Evolutionary conservation across 2,113 vertebrate genomes (phyloP).

Genomic region (Daphoenositta chrysoptera): DNA sequence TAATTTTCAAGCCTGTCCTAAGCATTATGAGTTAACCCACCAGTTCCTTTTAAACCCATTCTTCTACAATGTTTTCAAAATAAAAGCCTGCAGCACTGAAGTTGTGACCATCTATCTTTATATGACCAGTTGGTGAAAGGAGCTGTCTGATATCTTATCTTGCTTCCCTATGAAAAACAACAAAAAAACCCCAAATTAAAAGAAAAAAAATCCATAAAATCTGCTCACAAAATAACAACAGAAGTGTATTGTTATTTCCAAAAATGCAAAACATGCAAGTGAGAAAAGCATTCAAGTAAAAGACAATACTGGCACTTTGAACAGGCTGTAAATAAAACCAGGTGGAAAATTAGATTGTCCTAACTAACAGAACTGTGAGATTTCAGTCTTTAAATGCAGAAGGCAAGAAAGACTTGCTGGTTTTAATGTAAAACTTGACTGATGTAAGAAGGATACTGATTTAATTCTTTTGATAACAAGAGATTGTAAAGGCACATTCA

Average conservation of each 20-base stretch:
- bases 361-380: background rate
- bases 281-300: background rate
- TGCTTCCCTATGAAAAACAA: background rate
- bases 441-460: background rate
- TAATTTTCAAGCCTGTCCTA: background rate
- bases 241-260: background rate
- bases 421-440: background rate
- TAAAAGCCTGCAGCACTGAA: background rate
- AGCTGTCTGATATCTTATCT: background rate
- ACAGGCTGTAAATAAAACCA: background rate
- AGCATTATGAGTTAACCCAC: background rate
- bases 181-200: rapidly evolving
- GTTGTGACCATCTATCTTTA: background rate
- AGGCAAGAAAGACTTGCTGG: background rate
- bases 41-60: background rate
- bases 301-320: background rate
- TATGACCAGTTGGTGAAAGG: background rate
- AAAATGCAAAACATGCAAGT: background rate
- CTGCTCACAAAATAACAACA: background rate
- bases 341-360: background rate
- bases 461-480: background rate
- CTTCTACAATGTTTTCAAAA: background rate
- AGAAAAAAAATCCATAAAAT: background rate
- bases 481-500: background rate
- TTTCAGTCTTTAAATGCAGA: background rate